Conservation (phyloP, 2,797 vertebrate species). For the Petrocephalus schoutedeni region DNA sequence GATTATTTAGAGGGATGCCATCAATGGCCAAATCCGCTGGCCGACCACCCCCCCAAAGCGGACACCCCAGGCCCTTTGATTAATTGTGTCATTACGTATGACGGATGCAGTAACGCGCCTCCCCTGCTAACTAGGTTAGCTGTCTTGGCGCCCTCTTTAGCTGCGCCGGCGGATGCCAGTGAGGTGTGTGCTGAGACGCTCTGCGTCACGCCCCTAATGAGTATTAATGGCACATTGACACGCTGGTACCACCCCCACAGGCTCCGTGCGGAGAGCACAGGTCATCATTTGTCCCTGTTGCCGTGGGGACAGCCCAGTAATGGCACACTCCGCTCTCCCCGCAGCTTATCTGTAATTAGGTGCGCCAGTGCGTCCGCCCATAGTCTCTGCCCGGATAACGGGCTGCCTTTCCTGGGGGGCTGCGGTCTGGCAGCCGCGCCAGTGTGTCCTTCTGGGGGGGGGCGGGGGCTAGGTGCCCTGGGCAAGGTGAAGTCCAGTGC, state of each 20-base stretch:
- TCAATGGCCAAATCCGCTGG: conserved; percentile 3
- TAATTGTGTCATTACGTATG: conserved; percentile 34
- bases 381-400: not conserved
- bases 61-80: conserved; percentile 29
- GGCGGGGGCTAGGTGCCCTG: too few species aligned
- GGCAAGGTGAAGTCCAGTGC: too few species aligned
- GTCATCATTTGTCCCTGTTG: conserved; percentile 31
- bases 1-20: conserved; percentile 11
- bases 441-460: not conserved
- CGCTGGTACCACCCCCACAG: conserved; percentile 16
- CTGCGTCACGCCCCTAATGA: conserved; percentile 43
- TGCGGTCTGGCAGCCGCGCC: not conserved
- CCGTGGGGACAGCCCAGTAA: conserved; percentile 23
- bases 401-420: not conserved
- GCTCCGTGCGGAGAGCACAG: conserved; percentile 14
- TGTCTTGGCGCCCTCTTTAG: conserved; percentile 27
- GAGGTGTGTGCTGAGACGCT: not conserved
- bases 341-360: conserved; percentile 16
- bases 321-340: not conserved
- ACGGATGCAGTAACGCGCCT: conserved; percentile 20
- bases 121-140: conserved; percentile 36
- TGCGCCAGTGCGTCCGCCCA: too few species aligned
- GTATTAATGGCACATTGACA: conserved; percentile 52
- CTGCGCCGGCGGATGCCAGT: not conserved
- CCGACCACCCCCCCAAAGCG: not conserved